Evolutionary conservation across 2,888 invertebrate species (phyloP), one percentile per base, ranked within the genome.

Genomic region (Synergus umbraculus): DNA sequence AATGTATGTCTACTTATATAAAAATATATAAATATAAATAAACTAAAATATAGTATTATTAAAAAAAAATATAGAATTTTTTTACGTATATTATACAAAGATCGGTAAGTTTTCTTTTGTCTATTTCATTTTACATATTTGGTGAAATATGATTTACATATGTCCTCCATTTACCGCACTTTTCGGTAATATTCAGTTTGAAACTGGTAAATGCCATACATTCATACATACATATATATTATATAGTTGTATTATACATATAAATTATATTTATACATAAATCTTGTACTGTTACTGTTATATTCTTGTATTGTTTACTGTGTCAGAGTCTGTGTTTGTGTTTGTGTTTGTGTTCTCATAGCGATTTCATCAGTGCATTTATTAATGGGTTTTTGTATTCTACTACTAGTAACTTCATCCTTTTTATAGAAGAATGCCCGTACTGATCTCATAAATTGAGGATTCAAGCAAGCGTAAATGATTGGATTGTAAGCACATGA

Each of bases 401-500:
- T 8, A 58, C 2, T 10, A 58, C 4, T 10, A 18, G 18, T 0
- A 58, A 18, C n/a, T 9, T 58, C 58, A 77, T 15, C 58, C n/a
- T 41, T 80, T 18, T 86, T 80, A 54, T 84, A 86, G 49, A 89
- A 85, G 4, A 89, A 82, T 77, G 87, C 88, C 78, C 84, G 88
- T 49, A 90, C 67, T 4, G 86, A 86, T 0, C 83, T 83, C 0
- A 85, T 79, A 60, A 90, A 89, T 92, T 96, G 96, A 9, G 95
- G 94, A 88, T 96, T 96, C 91, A 96, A 94, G 73, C 95, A 95
- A 1, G 95, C 95, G 89, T 96, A 96, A 83, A 96, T 96, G 73
- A 96, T 93, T 0, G 96, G 96, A 87, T 96, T 95, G 92, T 96
- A 96, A 90, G 96, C 96, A 81, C 96, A 96, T 67, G 96, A 95